Percentiles rank a stretch among this genome's conserved stretches.
phyloP scores from a whole-genome alignment of 2,113 vertebrate genomes.

The Xiphophorus maculatus region DNA sequence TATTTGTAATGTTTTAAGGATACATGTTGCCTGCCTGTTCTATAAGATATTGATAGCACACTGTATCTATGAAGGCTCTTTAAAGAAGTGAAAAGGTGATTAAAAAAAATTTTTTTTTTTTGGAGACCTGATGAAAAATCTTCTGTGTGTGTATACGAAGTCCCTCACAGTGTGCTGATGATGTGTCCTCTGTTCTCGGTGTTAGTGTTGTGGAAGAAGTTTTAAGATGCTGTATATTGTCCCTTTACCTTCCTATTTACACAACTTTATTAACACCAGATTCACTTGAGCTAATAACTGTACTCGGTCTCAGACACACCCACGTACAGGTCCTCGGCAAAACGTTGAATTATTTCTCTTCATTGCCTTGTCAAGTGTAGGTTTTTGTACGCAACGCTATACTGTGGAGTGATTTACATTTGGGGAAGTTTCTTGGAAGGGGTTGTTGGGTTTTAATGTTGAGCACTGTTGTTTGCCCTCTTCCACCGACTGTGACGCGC shows the following conservation, averaged over 20 bases:
- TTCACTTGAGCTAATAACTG: conserved; percentile 12
- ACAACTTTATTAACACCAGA: conserved; percentile 24
- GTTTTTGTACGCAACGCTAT: conserved; percentile 64
- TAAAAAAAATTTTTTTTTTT: conserved; percentile 14
- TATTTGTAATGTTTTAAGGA: conserved; percentile 62
- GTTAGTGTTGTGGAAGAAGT: conserved; percentile 72
- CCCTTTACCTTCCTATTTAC: conserved; percentile 8
- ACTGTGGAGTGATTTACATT: conserved; percentile 70
- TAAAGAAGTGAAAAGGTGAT: conserved; percentile 37
- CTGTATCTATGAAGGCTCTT: conserved; percentile 77
- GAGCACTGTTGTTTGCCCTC: conserved; percentile 64
- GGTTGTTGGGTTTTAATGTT: conserved; percentile 64
- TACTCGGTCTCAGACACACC: conserved; percentile 21
- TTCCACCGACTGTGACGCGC: conserved; percentile 67
- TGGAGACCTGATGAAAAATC: conserved; percentile 70
- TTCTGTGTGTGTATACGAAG: conserved; percentile 50
- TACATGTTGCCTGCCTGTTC: conserved; percentile 72
- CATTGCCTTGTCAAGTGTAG: conserved; percentile 65
- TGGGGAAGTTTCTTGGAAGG: conserved; percentile 57
- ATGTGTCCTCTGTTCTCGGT: conserved; percentile 66
- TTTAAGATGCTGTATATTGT: conserved; percentile 38
- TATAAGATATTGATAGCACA: conserved; percentile 76
- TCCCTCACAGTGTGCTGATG: conserved; percentile 62
- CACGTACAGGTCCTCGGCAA: conserved; percentile 13
- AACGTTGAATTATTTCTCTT: conserved; percentile 49